Percentiles rank a stretch among this genome's conserved stretches.
These are phyloP conservation scores for Vanacampus margaritifer DNA, from an alignment of 2,113 vertebrate genomes.

Conservation along the genomic window DNA sequence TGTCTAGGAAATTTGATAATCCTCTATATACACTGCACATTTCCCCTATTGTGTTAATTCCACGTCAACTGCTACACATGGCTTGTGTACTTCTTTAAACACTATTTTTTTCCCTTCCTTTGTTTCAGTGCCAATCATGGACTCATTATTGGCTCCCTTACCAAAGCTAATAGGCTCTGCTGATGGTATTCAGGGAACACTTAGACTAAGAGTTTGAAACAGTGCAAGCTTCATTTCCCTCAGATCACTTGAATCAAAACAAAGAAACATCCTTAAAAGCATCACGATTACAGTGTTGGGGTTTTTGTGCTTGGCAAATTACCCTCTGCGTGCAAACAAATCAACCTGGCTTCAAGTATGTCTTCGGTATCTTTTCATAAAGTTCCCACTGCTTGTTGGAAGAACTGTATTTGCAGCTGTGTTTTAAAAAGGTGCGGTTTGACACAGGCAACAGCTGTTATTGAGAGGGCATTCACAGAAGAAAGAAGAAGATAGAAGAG, in stretches of 20 bases:
- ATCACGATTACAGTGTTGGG: slow-evolving; percentile 22
- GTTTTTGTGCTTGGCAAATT: slow-evolving; percentile 7
- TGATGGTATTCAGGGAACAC: slow-evolving; percentile 42
- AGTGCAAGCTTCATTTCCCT: slow-evolving; percentile 32
- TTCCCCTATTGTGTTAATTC: not conserved
- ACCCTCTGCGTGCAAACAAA: not conserved
- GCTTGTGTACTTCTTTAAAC: not conserved
- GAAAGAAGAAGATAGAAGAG: slow-evolving; percentile 54
- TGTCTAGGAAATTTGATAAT: not conserved
- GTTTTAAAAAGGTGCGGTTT: slow-evolving; percentile 62
- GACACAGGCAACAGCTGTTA: slow-evolving; percentile 54
- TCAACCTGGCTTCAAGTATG: not conserved
- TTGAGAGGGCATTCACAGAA: slow-evolving; percentile 67
- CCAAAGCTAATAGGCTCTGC: slow-evolving; percentile 41
- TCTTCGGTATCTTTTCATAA: slow-evolving; percentile 2
- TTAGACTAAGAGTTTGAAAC: slow-evolving; percentile 27
- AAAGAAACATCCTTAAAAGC: slow-evolving; percentile 34
- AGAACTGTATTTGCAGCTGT: slow-evolving; percentile 51
- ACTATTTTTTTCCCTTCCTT: slow-evolving; percentile 26
- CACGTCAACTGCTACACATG: not conserved
- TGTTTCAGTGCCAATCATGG: slow-evolving; percentile 25
- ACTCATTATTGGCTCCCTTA: slow-evolving; percentile 30
- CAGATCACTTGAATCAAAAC: slow-evolving; percentile 36
- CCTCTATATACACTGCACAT: not conserved
- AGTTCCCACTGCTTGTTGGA: slow-evolving; percentile 9